Evolutionary conservation across 2,113 vertebrate genomes (phyloP).

Genomic region (Neotoma lepida): DNA sequence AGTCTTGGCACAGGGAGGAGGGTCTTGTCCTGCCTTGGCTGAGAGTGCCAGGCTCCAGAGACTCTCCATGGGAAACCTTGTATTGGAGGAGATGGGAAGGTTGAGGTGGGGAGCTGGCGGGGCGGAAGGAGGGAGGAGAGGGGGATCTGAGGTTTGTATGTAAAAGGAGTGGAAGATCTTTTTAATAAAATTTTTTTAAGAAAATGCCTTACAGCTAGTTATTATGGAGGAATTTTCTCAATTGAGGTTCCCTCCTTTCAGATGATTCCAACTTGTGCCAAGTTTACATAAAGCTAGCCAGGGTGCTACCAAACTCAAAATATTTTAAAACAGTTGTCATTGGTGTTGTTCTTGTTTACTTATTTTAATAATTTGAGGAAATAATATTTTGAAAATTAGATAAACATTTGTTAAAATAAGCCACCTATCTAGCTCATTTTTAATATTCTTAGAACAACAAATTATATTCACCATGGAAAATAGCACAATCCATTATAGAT

Average conservation of each 20-base stretch:
- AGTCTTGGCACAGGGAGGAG: no score
- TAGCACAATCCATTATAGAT: neutral
- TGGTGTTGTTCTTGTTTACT: neutral
- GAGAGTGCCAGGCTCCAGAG: no score
- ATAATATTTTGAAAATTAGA: neutral
- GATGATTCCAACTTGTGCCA: neutral
- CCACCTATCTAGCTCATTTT: neutral
- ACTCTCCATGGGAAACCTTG: no score
- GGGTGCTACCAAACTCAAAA: neutral
- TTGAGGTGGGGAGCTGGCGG: no score
- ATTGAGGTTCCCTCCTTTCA: neutral
- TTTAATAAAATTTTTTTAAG: no score
- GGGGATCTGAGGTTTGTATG: no score
- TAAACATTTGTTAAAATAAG: slow-evolving; percentile 16
- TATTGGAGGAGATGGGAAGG: no score
- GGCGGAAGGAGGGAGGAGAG: no score
- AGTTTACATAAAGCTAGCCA: neutral
- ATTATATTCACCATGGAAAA: neutral
- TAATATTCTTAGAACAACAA: neutral
- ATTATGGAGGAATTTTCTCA: neutral
- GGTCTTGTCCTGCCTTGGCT: no score
- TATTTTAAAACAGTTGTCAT: neutral
- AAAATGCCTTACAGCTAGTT: neutral
- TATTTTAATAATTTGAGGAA: slow-evolving; percentile 23
- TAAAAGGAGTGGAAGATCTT: no score